These are phyloP conservation scores for Malurus splendens DNA, from an alignment of 2,797 vertebrate genomes.

Conservation along the genomic window DNA sequence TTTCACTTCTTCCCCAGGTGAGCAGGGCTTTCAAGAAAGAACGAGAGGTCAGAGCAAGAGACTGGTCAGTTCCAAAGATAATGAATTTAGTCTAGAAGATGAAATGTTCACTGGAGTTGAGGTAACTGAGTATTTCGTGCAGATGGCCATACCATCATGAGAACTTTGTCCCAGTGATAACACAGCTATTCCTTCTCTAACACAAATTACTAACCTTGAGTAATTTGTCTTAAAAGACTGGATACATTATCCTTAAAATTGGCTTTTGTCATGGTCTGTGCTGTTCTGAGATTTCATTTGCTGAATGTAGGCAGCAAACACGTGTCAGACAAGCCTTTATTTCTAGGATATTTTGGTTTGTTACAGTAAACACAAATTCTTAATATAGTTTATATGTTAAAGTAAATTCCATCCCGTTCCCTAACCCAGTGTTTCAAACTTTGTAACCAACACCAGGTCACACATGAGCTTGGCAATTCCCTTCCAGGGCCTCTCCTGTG, in stretches of 20 bases:
- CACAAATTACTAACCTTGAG: conserved; percentile 12
- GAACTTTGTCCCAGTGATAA: conserved; percentile 15
- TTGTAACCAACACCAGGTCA: not conserved
- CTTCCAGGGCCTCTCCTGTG: not conserved
- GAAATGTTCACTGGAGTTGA: conserved; percentile 13
- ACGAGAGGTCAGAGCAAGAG: not conserved
- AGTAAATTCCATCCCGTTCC: not conserved
- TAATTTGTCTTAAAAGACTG: conserved; percentile 25
- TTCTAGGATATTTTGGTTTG: not conserved
- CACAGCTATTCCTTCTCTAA: conserved; percentile 40
- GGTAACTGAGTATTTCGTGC: conserved; percentile 12
- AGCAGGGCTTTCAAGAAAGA: not conserved
- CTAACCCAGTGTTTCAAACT: not conserved
- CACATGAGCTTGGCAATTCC: not conserved
- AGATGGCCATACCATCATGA: not conserved
- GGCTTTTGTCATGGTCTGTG: not conserved
- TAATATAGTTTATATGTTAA: not conserved
- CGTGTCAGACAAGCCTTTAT: not conserved
- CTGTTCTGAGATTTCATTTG: not conserved
- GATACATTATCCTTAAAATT: conserved; percentile 6
- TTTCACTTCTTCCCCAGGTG: not conserved
- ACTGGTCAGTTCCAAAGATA: conserved; percentile 33
- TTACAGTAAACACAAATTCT: not conserved
- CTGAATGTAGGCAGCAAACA: not conserved
- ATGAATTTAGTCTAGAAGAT: conserved; percentile 23